A percentile compares a stretch with the other conserved stretches of the same genome.
Evolutionary conservation across 2,888 invertebrate genomes (phyloP).

Genomic region (Acronicta psi): DNA sequence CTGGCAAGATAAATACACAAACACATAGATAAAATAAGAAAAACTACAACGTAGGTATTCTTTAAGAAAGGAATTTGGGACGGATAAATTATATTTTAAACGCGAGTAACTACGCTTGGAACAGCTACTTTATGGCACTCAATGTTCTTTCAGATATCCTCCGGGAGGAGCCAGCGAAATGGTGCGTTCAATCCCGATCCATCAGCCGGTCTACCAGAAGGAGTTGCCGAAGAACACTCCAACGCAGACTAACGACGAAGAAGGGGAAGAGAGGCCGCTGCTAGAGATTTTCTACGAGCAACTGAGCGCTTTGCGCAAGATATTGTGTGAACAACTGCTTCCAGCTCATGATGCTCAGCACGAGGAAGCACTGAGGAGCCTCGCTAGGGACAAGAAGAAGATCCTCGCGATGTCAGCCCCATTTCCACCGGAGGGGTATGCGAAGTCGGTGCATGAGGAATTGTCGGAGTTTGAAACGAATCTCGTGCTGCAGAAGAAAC

Average conservation of each 20-base stretch:
- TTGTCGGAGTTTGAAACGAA: not conserved
- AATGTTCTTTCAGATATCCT: not conserved
- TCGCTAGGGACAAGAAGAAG: not conserved
- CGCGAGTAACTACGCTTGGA: no score
- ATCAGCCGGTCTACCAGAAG: not conserved
- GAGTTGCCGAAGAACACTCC: no score
- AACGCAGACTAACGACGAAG: no score
- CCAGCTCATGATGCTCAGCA: not conserved
- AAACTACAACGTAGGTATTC: no score
- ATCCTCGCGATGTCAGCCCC: not conserved
- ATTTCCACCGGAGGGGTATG: not conserved
- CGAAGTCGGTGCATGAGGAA: not conserved
- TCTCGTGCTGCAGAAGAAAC: not conserved
- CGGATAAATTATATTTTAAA: no score
- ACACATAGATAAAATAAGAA: no score
- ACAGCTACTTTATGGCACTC: no score
- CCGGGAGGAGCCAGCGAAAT: not conserved
- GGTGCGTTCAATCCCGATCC: not conserved
- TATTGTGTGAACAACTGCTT: not conserved
- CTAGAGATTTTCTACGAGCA: not conserved
- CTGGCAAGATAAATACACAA: no score
- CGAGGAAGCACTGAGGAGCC: not conserved
- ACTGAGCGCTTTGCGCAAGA: not conserved
- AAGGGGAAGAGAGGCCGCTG: not conserved
- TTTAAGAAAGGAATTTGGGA: no score